Percentiles rank a stretch among this genome's conserved stretches.
phyloP scores from a whole-genome alignment of 2,113 vertebrate genomes.

The Odontesthes bonariensis region DNA sequence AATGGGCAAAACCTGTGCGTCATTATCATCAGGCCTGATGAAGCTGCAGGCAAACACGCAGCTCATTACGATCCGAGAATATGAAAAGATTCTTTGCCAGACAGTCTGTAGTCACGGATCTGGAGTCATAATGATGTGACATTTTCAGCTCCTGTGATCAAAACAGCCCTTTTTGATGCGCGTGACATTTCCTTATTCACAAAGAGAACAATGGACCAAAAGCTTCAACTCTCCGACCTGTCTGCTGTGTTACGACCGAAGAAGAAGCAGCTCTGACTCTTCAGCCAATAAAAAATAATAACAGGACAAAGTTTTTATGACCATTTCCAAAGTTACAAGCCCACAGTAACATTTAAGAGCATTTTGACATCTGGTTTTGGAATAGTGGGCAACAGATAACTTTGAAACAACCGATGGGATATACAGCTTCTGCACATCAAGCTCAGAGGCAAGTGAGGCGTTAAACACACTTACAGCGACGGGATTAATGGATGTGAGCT shows the following conservation, averaged over 20 bases:
- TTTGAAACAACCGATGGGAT: slow-evolving; percentile 10
- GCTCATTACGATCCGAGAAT: slow-evolving; percentile 50
- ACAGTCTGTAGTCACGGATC: slow-evolving; percentile 17
- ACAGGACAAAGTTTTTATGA: slow-evolving; percentile 34
- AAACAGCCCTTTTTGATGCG: slow-evolving; percentile 11
- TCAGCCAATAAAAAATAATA: slow-evolving; percentile 25
- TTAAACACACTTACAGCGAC: neutral
- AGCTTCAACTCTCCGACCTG: slow-evolving; percentile 7
- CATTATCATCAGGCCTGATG: slow-evolving; percentile 40
- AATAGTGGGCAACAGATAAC: slow-evolving; percentile 16
- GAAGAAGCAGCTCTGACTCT: slow-evolving; percentile 1
- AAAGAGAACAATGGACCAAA: slow-evolving; percentile 9
- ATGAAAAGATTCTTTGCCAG: slow-evolving; percentile 19
- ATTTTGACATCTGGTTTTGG: slow-evolving; percentile 40
- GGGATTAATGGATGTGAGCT: slow-evolving; percentile 1
- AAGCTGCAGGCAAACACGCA: slow-evolving; percentile 38
- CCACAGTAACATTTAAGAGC: slow-evolving; percentile 26
- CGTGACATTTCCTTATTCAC: slow-evolving; percentile 20
- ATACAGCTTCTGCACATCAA: neutral
- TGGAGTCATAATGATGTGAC: slow-evolving; percentile 37
- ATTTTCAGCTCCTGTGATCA: slow-evolving; percentile 37
- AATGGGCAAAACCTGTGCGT: slow-evolving; percentile 44
- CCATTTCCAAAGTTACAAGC: slow-evolving; percentile 23
- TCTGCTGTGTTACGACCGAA: slow-evolving; percentile 2
- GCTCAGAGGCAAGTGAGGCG: neutral